A percentile compares a stretch with the other conserved stretches of the same genome.
These are phyloP conservation scores for Dermatemys mawii DNA, from an alignment of 2,113 vertebrate genomes.

Conservation along the genomic window DNA sequence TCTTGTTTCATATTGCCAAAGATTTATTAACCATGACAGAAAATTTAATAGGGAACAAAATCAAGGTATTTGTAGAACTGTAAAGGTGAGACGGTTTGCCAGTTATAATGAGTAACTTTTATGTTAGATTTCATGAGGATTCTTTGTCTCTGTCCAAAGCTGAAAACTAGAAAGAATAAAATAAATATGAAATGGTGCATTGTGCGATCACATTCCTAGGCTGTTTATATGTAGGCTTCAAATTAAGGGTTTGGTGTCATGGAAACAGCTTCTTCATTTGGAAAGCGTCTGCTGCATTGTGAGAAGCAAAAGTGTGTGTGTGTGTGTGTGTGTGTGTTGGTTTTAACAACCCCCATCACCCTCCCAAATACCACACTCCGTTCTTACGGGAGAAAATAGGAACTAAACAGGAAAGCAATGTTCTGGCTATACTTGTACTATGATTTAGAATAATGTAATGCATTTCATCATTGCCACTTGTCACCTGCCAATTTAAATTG, in stretches of 20 bases:
- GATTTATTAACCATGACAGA: conserved; percentile 65
- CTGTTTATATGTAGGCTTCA: conserved; percentile 77
- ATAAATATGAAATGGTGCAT: conserved; percentile 66
- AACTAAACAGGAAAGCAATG: conserved; percentile 1
- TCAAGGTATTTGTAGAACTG: conserved; percentile 54
- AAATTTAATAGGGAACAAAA: conserved; percentile 57
- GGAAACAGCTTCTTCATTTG: conserved; percentile 83
- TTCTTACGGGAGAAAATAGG: conserved; percentile 26
- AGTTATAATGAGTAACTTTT: conserved; percentile 38
- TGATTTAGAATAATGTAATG: not conserved
- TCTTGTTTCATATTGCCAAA: conserved; percentile 37
- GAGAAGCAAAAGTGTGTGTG: conserved; percentile 49
- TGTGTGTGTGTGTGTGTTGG: not conserved
- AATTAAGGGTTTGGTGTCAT: conserved; percentile 82
- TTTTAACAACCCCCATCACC: not conserved
- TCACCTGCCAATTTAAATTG: not conserved
- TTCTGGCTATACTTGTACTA: not conserved
- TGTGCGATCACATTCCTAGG: conserved; percentile 60
- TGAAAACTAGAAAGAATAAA: conserved; percentile 45
- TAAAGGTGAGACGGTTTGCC: conserved; percentile 13
- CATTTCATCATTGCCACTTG: not conserved
- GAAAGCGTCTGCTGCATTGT: conserved; percentile 72
- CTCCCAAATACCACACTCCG: conserved; percentile 13
- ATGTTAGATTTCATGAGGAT: not conserved
- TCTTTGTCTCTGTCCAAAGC: conserved; percentile 23